Evolutionary conservation across 1,140 invertebrate genomes (phyloP).

Genomic region (Battus philenor): DNA sequence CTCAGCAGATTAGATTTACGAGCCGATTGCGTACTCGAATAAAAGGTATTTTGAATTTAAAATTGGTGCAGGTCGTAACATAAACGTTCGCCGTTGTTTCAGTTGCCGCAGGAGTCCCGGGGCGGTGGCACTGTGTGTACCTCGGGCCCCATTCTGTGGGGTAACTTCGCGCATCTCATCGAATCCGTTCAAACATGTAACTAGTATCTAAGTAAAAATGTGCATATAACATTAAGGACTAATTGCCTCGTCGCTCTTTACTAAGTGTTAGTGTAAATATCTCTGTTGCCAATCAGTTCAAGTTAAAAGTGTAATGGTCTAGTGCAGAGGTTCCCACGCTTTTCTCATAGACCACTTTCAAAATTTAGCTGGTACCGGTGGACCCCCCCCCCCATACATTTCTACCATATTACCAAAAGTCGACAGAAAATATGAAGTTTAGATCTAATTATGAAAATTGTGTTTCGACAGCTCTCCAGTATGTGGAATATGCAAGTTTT

Average conservation of each 20-base stretch:
- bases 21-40: no score
- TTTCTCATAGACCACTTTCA: no score
- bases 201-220: conserved; percentile 18
- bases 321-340: no score
- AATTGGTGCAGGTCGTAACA: no score
- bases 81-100: conserved; percentile 38
- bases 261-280: conserved; percentile 10
- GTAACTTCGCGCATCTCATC: conserved; percentile 63
- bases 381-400: no score
- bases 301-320: not conserved
- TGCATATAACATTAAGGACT: conserved; percentile 5
- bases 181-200: conserved; percentile 64
- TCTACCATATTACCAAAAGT: no score
- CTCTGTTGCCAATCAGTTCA: not conserved
- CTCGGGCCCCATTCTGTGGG: conserved; percentile 66
- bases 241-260: not conserved
- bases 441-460: no score
- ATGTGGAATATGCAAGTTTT: no score
- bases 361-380: no score
- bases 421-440: no score
- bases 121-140: conserved; percentile 90
- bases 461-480: no score
- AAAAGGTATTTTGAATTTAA: conserved; percentile 1
- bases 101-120: conserved; percentile 84
- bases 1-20: no score